Percentiles rank a stretch among this genome's conserved stretches.
phyloP scores from a whole-genome alignment of 1,140 invertebrate genomes.

The Forficula auricularia region DNA sequence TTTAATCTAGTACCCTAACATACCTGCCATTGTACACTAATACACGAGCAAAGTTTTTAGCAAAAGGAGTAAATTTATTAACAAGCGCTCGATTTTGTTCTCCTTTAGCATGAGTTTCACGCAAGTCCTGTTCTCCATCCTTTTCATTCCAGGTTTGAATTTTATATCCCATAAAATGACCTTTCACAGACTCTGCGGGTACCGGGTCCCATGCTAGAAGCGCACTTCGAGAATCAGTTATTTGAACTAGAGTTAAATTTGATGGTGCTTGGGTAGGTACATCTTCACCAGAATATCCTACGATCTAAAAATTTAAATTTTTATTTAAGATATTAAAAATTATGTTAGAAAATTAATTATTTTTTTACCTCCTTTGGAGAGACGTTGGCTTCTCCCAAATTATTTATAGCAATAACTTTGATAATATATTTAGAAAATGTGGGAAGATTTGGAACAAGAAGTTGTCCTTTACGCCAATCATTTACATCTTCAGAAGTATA shows the following conservation, averaged over 20 bases:
- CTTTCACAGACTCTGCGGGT: constrained; percentile 50
- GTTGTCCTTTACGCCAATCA: constrained; percentile 52
- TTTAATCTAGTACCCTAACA: neutral
- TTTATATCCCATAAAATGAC: constrained; percentile 91
- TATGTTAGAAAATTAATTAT: too few relatives aligned
- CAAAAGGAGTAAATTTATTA: constrained; percentile 71
- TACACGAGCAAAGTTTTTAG: constrained; percentile 77
- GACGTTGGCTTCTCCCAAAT: constrained; percentile 69
- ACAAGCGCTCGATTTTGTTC: constrained; percentile 55
- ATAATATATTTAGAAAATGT: constrained; percentile 83
- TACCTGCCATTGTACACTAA: constrained; percentile 69
- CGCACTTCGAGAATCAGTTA: constrained; percentile 56
- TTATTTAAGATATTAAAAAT: too few relatives aligned
- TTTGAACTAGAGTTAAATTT: constrained; percentile 63
- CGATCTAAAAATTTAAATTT: constrained; percentile 12
- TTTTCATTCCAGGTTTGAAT: constrained; percentile 86
- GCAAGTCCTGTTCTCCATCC: constrained; percentile 49
- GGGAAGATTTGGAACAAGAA: constrained; percentile 62
- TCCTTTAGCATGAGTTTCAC: constrained; percentile 62
- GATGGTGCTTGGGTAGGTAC: constrained; percentile 58
- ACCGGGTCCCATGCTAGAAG: constrained; percentile 73
- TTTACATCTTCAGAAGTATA: constrained; percentile 57
- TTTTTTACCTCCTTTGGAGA: constrained; percentile 48
- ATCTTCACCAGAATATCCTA: constrained; percentile 91
- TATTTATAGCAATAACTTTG: constrained; percentile 83